Base-by-base conservation (phyloP, 2,113 vertebrate genomes). In the Paradoxurus hermaphroditus region DNA sequence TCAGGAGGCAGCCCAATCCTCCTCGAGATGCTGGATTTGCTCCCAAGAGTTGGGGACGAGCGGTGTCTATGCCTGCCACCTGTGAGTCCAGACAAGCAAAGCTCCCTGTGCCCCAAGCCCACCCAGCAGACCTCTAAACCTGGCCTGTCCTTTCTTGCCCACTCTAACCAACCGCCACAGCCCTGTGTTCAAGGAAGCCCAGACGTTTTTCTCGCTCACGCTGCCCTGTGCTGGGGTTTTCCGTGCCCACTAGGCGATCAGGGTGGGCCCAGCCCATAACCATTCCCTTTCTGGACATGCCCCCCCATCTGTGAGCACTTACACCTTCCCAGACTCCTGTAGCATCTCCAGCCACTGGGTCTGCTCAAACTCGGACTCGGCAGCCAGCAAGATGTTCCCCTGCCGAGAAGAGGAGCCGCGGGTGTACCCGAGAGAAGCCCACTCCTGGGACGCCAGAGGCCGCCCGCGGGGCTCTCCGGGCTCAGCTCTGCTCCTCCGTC, bases 271-370 rank as follows among this genome's bases (percentile, higher is more conserved):
- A 14, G 34, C 41, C 68, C 27, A 3, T 3, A 29, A 5, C 59
- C 51, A 16, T n/a, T 31, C 44, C 77, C 78, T 65, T 49, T 25
- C 23, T 6, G 10, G 36, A 41, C 31, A 27, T 7, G 34, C 53
- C 46, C 62, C 6, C 62, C 86, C 86, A 46, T 85, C 77, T 31
- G 16, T 7, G 67, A 36, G 25, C 39, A 98, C 99, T 99, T 99
- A 99, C 99, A 99, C 99, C 99, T 99, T 99, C 93, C 99, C 99
- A 0, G 99, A 99, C 79, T 99, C 99, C 97, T 99, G 99, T 77
- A 99, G 99, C 99, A 99, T 99, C 98, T 99, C 99, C 98, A 99
- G 98, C 99, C 99, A 99, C 98, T 99, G 99, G 72, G 98, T 98
- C 98, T 99, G 99, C 95, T 99, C 99, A 88, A 98, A 98, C 97